Conservation (phyloP, 1,140 invertebrate species). For the Hesperophylax magnus region DNA sequence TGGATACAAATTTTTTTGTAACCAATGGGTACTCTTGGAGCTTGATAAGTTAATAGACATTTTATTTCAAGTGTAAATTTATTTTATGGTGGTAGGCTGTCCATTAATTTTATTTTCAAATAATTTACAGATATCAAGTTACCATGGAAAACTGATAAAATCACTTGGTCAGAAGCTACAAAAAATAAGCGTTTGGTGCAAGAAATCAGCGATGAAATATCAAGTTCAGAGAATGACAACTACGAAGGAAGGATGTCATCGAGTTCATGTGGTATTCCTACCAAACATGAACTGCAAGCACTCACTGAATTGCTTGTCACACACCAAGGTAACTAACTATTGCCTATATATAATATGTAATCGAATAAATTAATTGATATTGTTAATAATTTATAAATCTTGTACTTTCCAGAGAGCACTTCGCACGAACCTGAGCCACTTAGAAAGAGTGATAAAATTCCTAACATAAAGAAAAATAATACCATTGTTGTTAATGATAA, state of each 20-base stretch:
- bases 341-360: neutral
- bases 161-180: conserved; percentile 49
- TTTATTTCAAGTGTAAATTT: too few relatives aligned
- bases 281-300: neutral
- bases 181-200: conserved; percentile 62
- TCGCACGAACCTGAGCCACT: neutral
- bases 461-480: conserved; percentile 3
- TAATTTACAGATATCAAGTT: conserved; percentile 46
- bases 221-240: conserved; percentile 1
- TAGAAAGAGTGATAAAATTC: neutral
- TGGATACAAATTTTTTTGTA: too few relatives aligned
- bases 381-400: neutral
- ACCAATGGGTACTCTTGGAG: too few relatives aligned
- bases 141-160: conserved; percentile 51
- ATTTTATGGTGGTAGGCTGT: too few relatives aligned
- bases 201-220: conserved; percentile 59
- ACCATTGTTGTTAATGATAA: neutral
- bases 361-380: neutral
- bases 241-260: neutral
- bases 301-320: conserved; percentile 2
- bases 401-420: neutral
- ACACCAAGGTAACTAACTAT: neutral
- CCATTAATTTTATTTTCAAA: too few relatives aligned
- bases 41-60: too few relatives aligned
- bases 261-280: neutral